Conservation (phyloP, 2,113 vertebrate genomes). For the Micromys minutus region DNA sequence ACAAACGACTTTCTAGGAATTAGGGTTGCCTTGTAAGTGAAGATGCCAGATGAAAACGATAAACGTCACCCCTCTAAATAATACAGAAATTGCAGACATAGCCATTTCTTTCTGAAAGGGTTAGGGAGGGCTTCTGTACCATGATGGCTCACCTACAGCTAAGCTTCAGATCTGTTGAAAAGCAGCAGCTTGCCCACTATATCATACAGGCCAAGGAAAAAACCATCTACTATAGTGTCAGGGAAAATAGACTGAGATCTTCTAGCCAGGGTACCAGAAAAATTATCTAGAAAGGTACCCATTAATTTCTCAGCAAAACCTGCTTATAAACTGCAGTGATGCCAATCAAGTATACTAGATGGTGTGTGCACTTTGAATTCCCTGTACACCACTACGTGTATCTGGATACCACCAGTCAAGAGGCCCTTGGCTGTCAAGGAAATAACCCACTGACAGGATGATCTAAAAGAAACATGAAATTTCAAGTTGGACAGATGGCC, state of each 20-base stretch:
- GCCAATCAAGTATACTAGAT: neutral
- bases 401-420: neutral
- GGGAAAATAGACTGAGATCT: neutral
- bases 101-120: neutral
- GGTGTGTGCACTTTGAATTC: neutral
- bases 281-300: slow-evolving; percentile 19
- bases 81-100: neutral
- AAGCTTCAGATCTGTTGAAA: neutral
- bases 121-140: neutral
- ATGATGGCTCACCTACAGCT: neutral
- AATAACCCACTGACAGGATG: neutral
- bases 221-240: neutral
- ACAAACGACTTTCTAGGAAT: neutral
- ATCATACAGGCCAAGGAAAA: neutral
- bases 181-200: neutral
- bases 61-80: neutral
- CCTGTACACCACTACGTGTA: neutral
- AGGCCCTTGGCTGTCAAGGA: neutral
- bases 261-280: neutral
- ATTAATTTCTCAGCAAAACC: neutral
- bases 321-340: neutral
- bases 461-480: neutral
- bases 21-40: neutral
- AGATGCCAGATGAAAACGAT: neutral
- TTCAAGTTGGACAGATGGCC: neutral